Conservation (phyloP, 2,797 vertebrate species). For the Tympanoctomys barrerae region DNA sequence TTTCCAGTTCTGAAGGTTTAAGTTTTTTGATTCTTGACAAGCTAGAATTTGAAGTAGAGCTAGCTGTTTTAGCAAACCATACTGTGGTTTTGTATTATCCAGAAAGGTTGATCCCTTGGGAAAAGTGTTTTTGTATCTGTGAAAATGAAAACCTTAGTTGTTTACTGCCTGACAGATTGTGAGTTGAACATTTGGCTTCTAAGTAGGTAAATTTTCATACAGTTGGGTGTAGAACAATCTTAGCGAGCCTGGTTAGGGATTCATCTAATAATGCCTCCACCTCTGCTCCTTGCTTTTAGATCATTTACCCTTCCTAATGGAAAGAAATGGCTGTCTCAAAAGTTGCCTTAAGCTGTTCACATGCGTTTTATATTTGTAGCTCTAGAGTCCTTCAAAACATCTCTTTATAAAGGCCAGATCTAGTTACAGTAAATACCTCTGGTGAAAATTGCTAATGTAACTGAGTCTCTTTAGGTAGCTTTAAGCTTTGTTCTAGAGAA, state of each 20-base stretch:
- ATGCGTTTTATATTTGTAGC: neutral
- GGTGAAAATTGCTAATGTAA: slow-evolving; percentile 3
- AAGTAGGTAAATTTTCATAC: neutral
- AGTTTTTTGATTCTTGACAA: slow-evolving; percentile 56
- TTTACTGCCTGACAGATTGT: neutral
- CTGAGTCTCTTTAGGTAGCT: neutral
- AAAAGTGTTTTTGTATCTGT: slow-evolving; percentile 5
- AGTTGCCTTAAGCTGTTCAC: neutral
- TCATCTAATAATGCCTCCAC: neutral
- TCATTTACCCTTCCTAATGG: neutral
- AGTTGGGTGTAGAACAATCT: neutral
- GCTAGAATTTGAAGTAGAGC: neutral
- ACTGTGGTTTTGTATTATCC: neutral
- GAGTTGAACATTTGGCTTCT: neutral
- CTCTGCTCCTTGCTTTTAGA: slow-evolving; percentile 19
- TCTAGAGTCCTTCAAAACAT: slow-evolving; percentile 4
- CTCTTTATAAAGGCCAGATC: slow-evolving; percentile 23
- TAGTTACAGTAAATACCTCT: slow-evolving; percentile 44
- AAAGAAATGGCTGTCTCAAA: neutral
- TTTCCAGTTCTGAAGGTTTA: neutral
- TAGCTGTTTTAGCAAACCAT: slow-evolving; percentile 28
- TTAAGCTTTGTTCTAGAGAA: slow-evolving; percentile 36
- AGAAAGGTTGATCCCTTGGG: slow-evolving; percentile 44
- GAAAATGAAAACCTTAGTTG: slow-evolving; percentile 36
- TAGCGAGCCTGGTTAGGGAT: neutral